phyloP scores from a whole-genome alignment of 2,797 vertebrate genomes.

The Sarcophilus harrisii region DNA sequence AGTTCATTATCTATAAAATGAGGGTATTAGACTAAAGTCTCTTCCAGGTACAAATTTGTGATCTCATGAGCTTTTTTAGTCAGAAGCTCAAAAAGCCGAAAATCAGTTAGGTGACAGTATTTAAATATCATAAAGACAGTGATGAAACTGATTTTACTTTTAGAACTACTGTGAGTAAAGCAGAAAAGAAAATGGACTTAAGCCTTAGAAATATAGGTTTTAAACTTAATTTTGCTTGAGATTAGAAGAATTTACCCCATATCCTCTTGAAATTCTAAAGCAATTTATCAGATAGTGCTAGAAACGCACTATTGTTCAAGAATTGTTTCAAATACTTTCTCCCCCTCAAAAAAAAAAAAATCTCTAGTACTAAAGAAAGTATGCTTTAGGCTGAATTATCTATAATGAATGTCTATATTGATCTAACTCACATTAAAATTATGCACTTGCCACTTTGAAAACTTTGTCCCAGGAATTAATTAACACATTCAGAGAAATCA shows the following conservation, averaged over 20 bases:
- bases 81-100: not conserved
- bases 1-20: not conserved
- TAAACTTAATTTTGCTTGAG: not conserved
- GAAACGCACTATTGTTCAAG: not conserved
- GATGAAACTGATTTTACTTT: not conserved
- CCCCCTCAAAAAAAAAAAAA: not conserved
- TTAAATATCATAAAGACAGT: not conserved
- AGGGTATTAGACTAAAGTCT: not conserved
- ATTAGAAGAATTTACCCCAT: not conserved
- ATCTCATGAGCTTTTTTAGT: not conserved
- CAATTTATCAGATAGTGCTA: not conserved
- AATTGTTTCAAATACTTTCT: not conserved
- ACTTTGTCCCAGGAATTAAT: not conserved
- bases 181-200: constrained; percentile 17
- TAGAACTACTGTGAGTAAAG: not conserved
- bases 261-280: not conserved
- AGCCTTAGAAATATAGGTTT: not conserved
- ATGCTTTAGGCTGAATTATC: not conserved
- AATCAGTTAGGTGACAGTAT: constrained; percentile 6
- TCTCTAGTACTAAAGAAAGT: not conserved
- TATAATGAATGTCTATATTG: not conserved
- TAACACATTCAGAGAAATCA: not conserved
- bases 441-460: constrained; percentile 4
- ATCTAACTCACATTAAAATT: not conserved
- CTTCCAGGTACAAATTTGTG: not conserved